Evolutionary conservation across 2,113 vertebrate species (phyloP).

Genomic region (Vombatus ursinus): DNA sequence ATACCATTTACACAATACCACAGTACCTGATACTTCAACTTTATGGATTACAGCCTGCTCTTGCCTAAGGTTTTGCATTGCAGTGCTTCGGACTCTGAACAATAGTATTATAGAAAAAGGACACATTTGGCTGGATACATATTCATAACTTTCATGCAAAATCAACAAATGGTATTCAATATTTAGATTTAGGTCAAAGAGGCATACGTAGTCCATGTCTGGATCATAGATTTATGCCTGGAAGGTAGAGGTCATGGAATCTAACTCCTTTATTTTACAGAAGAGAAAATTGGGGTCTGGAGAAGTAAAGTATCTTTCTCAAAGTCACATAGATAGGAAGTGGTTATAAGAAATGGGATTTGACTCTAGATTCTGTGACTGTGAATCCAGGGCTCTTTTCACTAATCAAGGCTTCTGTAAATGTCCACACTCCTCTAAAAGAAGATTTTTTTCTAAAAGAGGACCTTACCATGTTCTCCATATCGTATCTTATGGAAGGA

Average conservation of each 20-base stretch:
- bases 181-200: neutral
- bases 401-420: neutral
- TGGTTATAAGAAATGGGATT: neutral
- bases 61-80: neutral
- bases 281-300: neutral
- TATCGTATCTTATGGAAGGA: neutral
- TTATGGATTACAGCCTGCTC: neutral
- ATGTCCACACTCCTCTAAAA: neutral
- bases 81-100: slow-evolving; percentile 4
- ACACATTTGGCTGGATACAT: neutral
- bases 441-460: neutral
- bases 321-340: neutral
- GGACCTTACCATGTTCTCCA: neutral
- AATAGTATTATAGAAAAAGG: neutral
- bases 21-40: neutral
- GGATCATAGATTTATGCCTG: neutral
- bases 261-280: neutral
- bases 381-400: neutral
- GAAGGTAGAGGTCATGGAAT: neutral
- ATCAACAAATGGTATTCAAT: neutral
- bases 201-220: neutral
- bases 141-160: neutral
- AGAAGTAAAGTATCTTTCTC: neutral
- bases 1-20: slow-evolving; percentile 9
- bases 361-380: neutral